A percentile compares a stretch with the other conserved stretches of the same genome.
Evolutionary conservation across 2,888 invertebrate genomes (phyloP).

Genomic region (Thymelicus lineola): DNA sequence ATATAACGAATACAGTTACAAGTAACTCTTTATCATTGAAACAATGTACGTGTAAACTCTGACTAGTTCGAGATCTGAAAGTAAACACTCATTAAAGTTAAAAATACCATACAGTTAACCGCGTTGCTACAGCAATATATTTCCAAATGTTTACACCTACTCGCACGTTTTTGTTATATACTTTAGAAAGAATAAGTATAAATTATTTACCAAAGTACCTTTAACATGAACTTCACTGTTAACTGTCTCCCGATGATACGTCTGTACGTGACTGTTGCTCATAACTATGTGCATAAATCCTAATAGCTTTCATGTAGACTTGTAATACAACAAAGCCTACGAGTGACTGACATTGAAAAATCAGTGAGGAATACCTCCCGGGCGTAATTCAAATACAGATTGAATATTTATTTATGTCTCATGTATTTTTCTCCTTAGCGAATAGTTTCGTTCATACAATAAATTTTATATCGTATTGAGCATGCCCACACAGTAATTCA

Average conservation of each 20-base stretch:
- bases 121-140: background rate
- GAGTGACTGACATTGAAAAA: constrained; percentile 70
- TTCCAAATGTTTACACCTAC: constrained; percentile 13
- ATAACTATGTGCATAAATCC: constrained; percentile 52
- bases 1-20: background rate
- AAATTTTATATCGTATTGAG: constrained; percentile 47
- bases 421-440: constrained; percentile 57
- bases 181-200: constrained; percentile 5
- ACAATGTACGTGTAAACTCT: background rate
- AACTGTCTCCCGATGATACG: constrained; percentile 17
- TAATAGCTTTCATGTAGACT: constrained; percentile 50
- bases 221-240: constrained; percentile 15
- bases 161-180: constrained; percentile 24
- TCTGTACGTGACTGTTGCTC: constrained; percentile 42
- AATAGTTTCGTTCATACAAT: constrained; percentile 52
- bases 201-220: constrained; percentile 19
- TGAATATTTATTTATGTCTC: constrained; percentile 71
- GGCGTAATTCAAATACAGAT: constrained; percentile 62
- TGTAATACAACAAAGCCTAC: constrained; percentile 51
- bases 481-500: background rate
- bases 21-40: background rate
- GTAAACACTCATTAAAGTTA: constrained; percentile 3
- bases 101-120: background rate
- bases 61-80: background rate
- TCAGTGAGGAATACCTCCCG: constrained; percentile 60